phyloP scores from a whole-genome alignment of 2,797 vertebrate species.

The Brachymystax lenok region DNA sequence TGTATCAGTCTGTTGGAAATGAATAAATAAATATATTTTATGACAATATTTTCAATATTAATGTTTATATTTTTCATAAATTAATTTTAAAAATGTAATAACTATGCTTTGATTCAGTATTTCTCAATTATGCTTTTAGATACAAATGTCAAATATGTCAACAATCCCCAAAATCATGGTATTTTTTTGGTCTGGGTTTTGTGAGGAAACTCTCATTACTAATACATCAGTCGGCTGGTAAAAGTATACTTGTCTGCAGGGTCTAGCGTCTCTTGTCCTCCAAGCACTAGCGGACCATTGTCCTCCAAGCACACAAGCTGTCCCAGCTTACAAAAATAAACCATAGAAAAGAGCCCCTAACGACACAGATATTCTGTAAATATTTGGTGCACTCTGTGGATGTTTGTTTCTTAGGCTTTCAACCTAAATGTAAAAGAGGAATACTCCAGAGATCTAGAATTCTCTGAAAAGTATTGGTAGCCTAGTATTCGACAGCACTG shows the following conservation, averaged over 20 bases:
- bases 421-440: background rate
- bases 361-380: background rate
- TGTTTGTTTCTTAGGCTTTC: conserved; percentile 4
- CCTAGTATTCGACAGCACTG: too few species aligned
- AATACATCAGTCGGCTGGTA: conserved; percentile 53
- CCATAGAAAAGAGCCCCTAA: background rate
- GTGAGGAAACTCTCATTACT: conserved; percentile 47
- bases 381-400: background rate
- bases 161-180: too few species aligned
- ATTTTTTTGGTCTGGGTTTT: background rate
- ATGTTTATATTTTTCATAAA: too few species aligned
- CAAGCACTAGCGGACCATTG: background rate
- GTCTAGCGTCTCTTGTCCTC: conserved; percentile 22
- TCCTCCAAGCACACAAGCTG: conserved; percentile 40
- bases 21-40: too few species aligned
- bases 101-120: too few species aligned
- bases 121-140: too few species aligned
- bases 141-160: too few species aligned
- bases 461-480: too few species aligned
- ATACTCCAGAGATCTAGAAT: too few species aligned
- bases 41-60: too few species aligned
- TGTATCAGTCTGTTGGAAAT: too few species aligned
- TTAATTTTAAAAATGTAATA: too few species aligned
- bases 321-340: conserved; percentile 11
- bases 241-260: conserved; percentile 50